Base-by-base conservation (phyloP, 2,113 vertebrate genomes). In the Gavia stellata region DNA sequence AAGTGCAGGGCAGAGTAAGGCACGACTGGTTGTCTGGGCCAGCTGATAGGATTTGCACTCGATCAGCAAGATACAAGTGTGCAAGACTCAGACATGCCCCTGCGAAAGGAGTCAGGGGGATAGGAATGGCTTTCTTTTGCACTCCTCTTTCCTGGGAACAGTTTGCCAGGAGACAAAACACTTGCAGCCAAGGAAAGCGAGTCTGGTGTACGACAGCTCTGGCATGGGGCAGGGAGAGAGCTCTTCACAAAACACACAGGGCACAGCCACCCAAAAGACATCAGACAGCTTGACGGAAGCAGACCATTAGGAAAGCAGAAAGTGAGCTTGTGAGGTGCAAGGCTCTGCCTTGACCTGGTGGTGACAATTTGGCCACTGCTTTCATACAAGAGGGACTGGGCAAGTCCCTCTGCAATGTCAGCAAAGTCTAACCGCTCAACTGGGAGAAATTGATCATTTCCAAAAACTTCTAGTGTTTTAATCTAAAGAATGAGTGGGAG, bases 351-450 rank as follows among this genome's bases (percentile, higher is more conserved):
- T 59, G 28, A 52, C 8, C 9, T 72, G 70, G 17, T 42, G 45
- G 23, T 70, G 70, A 42, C 17, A 38, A 31, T 40, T 71, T 6
- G 3, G 26, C 19, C 14, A 81, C 4, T 1, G 0, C n/a, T 50
- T 81, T 74, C 47, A 80, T 20, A n/a, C 7, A 11, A 29, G 23
- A 65, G 10, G 33, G 8, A 31, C 14, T 1, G 0, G 17, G n/a
- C 33, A 91, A 59, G 44, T 23, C 56, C 24, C n/a, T 73, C 19
- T 3, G 5, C 50, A 50, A 31, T 45, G 42, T 89, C 78, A 55
- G 47, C 3, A 3, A 87, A 87, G 24, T 31, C 65, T 81, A 52
- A 70, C 3, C 0, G 0, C n/a, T 90, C 36, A 50, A 1, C 26
- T 55, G 18, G 28, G 7, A 92, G 52, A 85, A 81, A 87, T 44